Conservation (phyloP, 2,888 invertebrate genomes). For the Nomada flava region DNA sequence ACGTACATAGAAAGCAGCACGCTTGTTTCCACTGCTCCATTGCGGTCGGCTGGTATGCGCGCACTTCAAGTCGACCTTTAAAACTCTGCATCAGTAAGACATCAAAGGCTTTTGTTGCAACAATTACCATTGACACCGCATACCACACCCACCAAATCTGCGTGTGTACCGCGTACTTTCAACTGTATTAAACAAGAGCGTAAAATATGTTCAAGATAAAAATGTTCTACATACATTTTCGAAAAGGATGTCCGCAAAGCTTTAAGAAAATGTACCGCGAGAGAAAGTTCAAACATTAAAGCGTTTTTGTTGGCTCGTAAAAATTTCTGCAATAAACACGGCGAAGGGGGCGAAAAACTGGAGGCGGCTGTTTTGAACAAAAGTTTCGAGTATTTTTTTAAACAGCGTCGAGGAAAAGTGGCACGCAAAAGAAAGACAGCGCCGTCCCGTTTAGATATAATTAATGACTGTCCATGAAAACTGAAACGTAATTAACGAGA, state of each 20-base stretch:
- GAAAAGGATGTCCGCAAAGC: no score
- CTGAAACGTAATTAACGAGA: constrained; percentile 58
- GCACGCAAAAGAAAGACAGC: neutral
- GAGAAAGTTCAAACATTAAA: neutral
- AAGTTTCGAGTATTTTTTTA: constrained; percentile 33
- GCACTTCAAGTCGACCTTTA: constrained; percentile 62
- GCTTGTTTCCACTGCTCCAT: constrained; percentile 50
- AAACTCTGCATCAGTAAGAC: constrained; percentile 62
- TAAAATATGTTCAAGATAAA: no score
- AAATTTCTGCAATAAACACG: constrained; percentile 13
- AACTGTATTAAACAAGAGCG: neutral
- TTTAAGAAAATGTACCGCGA: no score
- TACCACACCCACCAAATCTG: constrained; percentile 24
- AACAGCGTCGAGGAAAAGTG: constrained; percentile 5
- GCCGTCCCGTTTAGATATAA: constrained; percentile 40
- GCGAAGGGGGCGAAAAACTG: no score
- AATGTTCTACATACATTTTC: no score
- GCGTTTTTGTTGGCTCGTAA: neutral
- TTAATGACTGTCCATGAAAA: constrained; percentile 59
- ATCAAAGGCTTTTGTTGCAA: constrained; percentile 64
- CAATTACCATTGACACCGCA: constrained; percentile 57
- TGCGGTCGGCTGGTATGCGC: constrained; percentile 62
- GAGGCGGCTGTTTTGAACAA: neutral
- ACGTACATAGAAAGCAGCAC: constrained; percentile 48
- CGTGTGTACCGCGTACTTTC: constrained; percentile 8